A percentile compares a stretch with the other conserved stretches of the same genome.
Evolutionary conservation across 2,113 vertebrate species (phyloP).

Genomic region (Dicrurus megarhynchus): DNA sequence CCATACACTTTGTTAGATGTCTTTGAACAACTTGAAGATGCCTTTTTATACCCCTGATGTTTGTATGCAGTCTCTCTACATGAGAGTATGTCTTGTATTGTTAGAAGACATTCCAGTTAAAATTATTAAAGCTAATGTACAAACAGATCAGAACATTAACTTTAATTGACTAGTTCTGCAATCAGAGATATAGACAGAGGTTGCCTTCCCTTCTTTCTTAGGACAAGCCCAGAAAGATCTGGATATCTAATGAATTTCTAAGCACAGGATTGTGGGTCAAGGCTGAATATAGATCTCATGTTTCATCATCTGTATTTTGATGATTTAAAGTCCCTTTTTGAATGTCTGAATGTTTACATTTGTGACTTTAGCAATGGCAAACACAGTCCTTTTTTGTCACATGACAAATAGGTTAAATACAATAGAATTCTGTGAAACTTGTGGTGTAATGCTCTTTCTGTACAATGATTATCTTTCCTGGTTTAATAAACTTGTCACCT

Average conservation of each 20-base stretch:
- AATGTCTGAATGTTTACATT: background rate
- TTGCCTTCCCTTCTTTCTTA: background rate
- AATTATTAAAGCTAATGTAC: background rate
- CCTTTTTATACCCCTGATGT: background rate
- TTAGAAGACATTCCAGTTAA: background rate
- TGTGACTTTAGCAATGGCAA: background rate
- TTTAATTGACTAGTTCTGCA: background rate
- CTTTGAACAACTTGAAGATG: background rate
- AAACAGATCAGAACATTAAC: background rate
- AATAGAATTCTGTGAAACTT: background rate
- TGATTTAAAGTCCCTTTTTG: background rate
- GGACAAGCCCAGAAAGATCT: background rate
- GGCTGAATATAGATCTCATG: background rate
- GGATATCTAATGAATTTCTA: background rate
- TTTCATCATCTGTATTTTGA: background rate
- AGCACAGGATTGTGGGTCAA: background rate
- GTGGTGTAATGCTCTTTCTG: background rate
- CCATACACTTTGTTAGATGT: background rate
- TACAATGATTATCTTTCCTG: background rate
- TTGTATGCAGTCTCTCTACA: background rate
- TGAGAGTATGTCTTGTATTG: background rate
- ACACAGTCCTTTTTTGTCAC: background rate
- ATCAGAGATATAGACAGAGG: background rate
- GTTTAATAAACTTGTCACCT: constrained; percentile 66
- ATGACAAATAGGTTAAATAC: background rate